phyloP scores from a whole-genome alignment of 2,888 invertebrate species.

The Hoplodrina ambigua region DNA sequence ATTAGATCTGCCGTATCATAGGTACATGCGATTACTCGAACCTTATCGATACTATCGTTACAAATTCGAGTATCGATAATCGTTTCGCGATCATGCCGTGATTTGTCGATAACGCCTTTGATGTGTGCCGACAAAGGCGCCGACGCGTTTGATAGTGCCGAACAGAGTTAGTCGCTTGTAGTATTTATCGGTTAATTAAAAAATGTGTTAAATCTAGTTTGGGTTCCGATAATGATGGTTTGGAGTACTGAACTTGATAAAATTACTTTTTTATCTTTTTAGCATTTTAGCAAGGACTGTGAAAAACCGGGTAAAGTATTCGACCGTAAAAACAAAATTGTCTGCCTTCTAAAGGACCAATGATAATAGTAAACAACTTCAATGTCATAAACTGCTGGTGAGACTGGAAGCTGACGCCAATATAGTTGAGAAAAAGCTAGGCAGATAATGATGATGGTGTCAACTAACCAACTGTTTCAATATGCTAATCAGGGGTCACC shows the following conservation, averaged over 20 bases:
- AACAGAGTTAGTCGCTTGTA: conserved; percentile 63
- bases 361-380: no score
- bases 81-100: conserved; percentile 68
- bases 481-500: no score
- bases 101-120: conserved; percentile 69
- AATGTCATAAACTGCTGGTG: no score
- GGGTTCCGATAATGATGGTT: conserved; percentile 39
- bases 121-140: conserved; percentile 71
- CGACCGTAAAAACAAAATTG: no score
- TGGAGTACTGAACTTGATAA: conserved; percentile 13
- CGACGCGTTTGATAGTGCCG: conserved; percentile 73
- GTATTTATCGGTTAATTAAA: conserved; percentile 65
- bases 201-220: conserved; percentile 57
- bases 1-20: conserved; percentile 62
- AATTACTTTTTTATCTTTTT: background rate
- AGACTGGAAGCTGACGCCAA: no score
- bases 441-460: no score
- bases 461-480: no score
- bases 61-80: conserved; percentile 65
- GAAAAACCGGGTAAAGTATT: no score
- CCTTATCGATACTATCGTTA: conserved; percentile 63
- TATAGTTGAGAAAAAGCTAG: no score
- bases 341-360: no score
- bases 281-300: background rate
- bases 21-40: conserved; percentile 60